Base-by-base conservation (phyloP, 2,888 invertebrate species). In the Tortricodes alternella region DNA sequence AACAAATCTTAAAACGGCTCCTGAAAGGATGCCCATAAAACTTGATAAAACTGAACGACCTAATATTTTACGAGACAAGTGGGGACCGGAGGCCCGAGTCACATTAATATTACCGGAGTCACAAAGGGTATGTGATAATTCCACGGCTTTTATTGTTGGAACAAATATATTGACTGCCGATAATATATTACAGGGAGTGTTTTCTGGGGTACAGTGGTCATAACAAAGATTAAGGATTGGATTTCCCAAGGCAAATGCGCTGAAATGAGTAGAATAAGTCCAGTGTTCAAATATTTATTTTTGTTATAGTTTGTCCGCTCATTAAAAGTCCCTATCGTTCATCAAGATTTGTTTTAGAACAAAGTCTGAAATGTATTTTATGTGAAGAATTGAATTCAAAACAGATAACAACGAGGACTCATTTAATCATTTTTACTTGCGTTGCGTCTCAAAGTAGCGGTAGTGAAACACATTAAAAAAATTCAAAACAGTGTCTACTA, bases 91-190 rank as follows among this genome's bases (percentile, higher is more conserved):
- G 27, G 37, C 11, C 11, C 11, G 6, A 18, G 48, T 6, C 13
- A 49, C 38, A 38, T 49, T 46, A 49, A 49, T 49, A 49, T 38
- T 13, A 46, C 34, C 19, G 19, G 5, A 11, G 34, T 38, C 46
- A 34, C 46, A 34, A 46, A 34, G 13, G 21, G 21, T 23, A 15
- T 13, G 38, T 38, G 38, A 29, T 38, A 49, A 38, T 49, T 38
- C 38, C 38, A 38, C 38, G 49, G 19, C 38, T 29, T 49, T 13
- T 49, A 29, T 44, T 44, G 29, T 49, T 37, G 19, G 38, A 49
- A 49, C 38, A 6, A 38, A 49, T 49, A 19, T 38, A 27, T 49
- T 13, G 48, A 27, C 24, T 41, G 48, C 11, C 18, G 18, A 27
- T 37, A 24, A 13, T 38, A 32, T 32, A 29, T 29, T 38, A 29